Conservation (phyloP, 2,113 vertebrate genomes). For the Urocitellus parryii region DNA sequence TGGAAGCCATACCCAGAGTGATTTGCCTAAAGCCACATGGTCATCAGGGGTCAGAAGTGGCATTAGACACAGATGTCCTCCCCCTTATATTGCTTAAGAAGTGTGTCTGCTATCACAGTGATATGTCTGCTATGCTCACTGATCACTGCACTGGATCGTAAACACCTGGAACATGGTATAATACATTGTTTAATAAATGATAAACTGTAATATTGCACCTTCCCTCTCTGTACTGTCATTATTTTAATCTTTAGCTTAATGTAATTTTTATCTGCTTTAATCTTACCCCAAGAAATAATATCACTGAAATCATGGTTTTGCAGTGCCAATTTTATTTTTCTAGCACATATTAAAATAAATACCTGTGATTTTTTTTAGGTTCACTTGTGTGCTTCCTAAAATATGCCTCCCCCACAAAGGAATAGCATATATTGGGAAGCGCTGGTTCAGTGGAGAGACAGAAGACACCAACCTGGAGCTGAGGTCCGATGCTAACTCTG, state of each 20-base stretch:
- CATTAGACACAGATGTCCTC: neutral
- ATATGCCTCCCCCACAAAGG: neutral
- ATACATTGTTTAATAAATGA: neutral
- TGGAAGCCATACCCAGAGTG: neutral
- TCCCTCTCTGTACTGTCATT: neutral
- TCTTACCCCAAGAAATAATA: neutral
- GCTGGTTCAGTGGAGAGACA: neutral
- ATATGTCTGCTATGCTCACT: neutral
- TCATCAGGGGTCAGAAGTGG: neutral
- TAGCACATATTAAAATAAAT: neutral
- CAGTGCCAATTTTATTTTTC: neutral
- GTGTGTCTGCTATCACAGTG: neutral
- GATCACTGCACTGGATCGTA: neutral
- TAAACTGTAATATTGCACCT: neutral
- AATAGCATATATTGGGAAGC: neutral
- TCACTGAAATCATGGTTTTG: neutral
- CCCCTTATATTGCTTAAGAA: neutral
- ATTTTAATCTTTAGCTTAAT: conserved; percentile 6
- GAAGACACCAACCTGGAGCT: neutral
- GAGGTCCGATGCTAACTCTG: neutral
- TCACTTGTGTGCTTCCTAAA: conserved; percentile 8
- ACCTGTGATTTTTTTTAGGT: neutral
- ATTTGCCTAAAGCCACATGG: neutral
- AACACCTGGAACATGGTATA: neutral
- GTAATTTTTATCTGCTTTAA: neutral